Evolutionary conservation across 2,797 vertebrate genomes (phyloP).

Genomic region (Sylvia borin): DNA sequence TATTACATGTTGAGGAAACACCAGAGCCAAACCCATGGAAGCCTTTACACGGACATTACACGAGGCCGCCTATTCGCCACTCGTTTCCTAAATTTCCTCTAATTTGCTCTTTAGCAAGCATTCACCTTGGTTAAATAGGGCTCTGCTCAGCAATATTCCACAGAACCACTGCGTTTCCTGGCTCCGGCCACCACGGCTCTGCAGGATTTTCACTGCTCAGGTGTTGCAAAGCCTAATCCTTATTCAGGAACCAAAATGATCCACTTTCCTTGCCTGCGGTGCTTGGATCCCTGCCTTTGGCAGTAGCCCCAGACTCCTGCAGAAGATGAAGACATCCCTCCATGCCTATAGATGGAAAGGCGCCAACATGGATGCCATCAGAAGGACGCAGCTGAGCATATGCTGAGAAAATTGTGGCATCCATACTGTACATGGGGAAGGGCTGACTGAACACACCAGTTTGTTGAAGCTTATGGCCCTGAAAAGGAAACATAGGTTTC

Average conservation of each 20-base stretch:
- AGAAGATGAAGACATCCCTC: conserved; percentile 78
- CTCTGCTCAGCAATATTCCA: conserved; percentile 43
- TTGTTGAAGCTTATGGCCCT: conserved; percentile 66
- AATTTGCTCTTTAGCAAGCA: conserved; percentile 40
- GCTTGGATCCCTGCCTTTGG: conserved; percentile 78
- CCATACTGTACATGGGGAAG: conserved; percentile 61
- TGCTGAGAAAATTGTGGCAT: conserved; percentile 77
- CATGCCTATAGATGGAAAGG: conserved; percentile 72
- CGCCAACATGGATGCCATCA: conserved; percentile 72
- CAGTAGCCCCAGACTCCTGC: conserved; percentile 76
- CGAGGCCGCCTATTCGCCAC: conserved; percentile 1
- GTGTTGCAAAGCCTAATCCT: conserved; percentile 71
- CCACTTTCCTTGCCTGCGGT: conserved; percentile 70
- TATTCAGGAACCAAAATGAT: conserved; percentile 74
- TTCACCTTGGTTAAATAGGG: conserved; percentile 51
- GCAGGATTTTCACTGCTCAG: conserved; percentile 77
- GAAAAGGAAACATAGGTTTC: conserved; percentile 70
- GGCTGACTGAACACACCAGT: conserved; percentile 63
- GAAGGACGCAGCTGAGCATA: conserved; percentile 73
- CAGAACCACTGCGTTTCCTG: conserved; percentile 53
- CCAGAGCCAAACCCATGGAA: background rate
- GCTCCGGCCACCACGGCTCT: conserved; percentile 45
- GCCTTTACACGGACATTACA: background rate
- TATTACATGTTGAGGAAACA: background rate
- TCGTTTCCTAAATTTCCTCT: conserved; percentile 46